Evolutionary conservation across 2,113 vertebrate species (phyloP), one percentile per base, ranked within the genome.

Genomic region (Scatophagus argus): DNA sequence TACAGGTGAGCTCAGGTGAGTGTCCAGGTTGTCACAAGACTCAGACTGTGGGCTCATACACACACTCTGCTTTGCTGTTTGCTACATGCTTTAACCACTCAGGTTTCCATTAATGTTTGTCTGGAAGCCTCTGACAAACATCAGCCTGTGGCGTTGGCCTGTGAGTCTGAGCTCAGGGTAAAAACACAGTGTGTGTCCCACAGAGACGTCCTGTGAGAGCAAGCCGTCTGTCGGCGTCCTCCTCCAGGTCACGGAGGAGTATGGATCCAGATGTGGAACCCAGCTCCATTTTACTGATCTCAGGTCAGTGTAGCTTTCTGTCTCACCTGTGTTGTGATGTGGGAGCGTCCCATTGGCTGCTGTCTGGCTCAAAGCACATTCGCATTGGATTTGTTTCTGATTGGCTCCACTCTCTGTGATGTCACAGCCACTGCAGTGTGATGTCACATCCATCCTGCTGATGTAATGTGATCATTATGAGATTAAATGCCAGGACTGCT

Each of bases 361-460:
- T 1, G 79, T 75, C 60, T 86, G 79, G n/a, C 13, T 54, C 3
- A n/a, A 44, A 66, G 77, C 60, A 43, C 44, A 58, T 46, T 77
- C 70, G 65, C 74, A 71, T 72, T 59, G 77, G 67, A 67, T 31
- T 12, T 0, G 21, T 29, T 10, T 44, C 17, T 65, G 52, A 23
- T 67, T 56, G 62, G 56, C 54, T 27, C 8, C 31, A 13, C 70
- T 29, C 21, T 39, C 77, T 1, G 46, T 58, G 60, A 76, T 43
- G n/a, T 69, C 52, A 59, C 8, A 62, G 74, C 27, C 2, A 5
- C 1, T 31, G 67, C 19, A 5, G 23, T 36, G 60, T 52, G 67
- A 62, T 5, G 31, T 56, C 75, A 51, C 51, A 21, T 93, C 91
- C 92, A 92, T 92, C 75, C 68, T 77, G 72, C 73, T 8, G 12